phyloP scores from a whole-genome alignment of 2,113 vertebrate genomes.

The Equus przewalskii region DNA sequence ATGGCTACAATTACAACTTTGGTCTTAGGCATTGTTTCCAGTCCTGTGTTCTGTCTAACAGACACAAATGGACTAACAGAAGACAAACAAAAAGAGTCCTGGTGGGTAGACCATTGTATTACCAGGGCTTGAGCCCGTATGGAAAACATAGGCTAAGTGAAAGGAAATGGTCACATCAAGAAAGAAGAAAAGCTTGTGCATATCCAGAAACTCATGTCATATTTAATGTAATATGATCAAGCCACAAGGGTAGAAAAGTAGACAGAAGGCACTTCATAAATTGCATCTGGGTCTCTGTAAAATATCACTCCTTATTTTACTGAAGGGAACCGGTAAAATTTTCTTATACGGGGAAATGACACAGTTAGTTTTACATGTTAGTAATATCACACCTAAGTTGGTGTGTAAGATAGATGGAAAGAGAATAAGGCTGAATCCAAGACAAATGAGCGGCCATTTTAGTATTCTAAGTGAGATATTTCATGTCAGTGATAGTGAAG shows the following conservation, averaged over 20 bases:
- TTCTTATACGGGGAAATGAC: neutral
- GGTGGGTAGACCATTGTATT: neutral
- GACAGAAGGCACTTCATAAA: too few relatives aligned
- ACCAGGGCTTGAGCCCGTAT: neutral
- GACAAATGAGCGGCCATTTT: neutral
- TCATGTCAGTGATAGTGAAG: neutral
- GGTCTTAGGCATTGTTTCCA: neutral
- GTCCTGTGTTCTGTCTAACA: neutral
- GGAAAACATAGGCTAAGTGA: neutral
- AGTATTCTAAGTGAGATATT: neutral
- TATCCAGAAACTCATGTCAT: neutral
- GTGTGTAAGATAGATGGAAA: neutral
- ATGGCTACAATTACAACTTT: neutral
- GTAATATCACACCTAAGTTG: neutral
- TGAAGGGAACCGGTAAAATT: neutral
- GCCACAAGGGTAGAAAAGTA: neutral
- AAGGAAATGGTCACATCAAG: neutral
- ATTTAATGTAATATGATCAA: neutral
- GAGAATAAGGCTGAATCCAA: neutral
- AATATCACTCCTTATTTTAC: neutral
- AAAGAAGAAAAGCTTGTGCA: neutral
- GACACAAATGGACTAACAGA: neutral
- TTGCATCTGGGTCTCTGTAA: neutral
- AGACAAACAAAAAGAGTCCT: neutral
- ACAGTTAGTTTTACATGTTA: neutral